phyloP scores from a whole-genome alignment of 1,140 invertebrate genomes.

The Theocolax elegans region DNA sequence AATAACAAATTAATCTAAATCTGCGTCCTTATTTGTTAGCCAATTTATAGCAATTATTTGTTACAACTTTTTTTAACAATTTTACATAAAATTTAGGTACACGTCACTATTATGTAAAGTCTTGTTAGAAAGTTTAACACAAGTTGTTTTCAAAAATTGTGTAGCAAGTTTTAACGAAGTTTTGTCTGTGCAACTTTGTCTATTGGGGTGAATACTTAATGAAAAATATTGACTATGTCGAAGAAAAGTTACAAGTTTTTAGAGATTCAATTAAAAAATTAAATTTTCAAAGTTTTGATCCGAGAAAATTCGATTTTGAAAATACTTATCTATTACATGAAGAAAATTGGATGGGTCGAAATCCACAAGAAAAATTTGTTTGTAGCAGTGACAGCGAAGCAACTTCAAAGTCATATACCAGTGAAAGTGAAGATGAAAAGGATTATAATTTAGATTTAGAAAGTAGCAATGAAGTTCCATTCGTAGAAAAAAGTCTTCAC shows the following conservation, averaged over 20 bases:
- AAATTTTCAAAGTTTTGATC: neutral
- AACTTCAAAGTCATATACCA: constrained; percentile 2
- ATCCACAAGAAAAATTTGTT: neutral
- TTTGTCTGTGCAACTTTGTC: no score
- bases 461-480: neutral
- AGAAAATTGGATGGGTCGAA: constrained; percentile 3
- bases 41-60: no score
- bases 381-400: neutral
- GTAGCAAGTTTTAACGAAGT: no score
- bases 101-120: no score
- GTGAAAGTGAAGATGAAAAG: neutral
- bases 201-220: neutral
- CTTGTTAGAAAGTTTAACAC: no score
- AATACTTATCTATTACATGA: neutral
- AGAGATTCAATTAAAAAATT: neutral
- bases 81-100: no score
- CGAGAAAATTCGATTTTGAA: neutral
- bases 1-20: no score
- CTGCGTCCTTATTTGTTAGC: no score
- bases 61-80: no score
- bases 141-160: no score
- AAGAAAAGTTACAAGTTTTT: neutral
- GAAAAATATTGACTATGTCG: neutral
- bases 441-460: neutral
- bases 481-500: neutral